Base-by-base conservation (phyloP, 2,888 invertebrate species). In the Brachyptera putata region DNA sequence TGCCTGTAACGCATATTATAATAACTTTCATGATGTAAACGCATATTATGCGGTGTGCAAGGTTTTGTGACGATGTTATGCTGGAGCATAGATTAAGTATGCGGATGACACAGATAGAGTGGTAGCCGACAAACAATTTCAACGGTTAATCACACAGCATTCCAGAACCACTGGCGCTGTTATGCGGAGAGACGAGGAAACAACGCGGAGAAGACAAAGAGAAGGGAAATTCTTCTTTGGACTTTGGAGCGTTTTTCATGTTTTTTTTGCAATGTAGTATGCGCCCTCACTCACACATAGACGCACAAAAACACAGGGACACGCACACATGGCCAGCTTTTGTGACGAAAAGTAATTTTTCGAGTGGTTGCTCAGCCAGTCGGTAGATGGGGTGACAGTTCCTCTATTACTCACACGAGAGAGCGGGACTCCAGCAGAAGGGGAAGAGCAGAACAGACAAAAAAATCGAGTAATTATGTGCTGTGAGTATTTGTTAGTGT, bases 91-190 rank as follows among this genome's bases (percentile, higher is more conserved):
- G 30, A 11, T 30, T 7, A 43, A 43, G 43, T 14, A 39, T 5
- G 39, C 4, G 53, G 36, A 36, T 53, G 53, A 53, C 53, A 53
- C 53, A 36, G 53, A 53, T 53, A 53, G 36, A 53, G 36, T 53
- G 21, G 53, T 53, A 11, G 36, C 53, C 30, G 34, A 18, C 53
- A 53, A 53, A 53, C 53, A 53, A 53, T 53, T 34, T 22, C 36
- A 9, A 21, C 36, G 53, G 53, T 53, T 53, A 53, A 53, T 53
- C 53, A 53, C 36, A 36, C 22, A 18, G 53, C 53, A 53, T 53
- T 18, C 53, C 53, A 53, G n/a, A 9, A 24, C 24, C 21, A 46
- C 46, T 21, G 13, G 24, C 21, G 4, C 24, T 21, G 2, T 1
- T n/a, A n/a, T n/a, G 37, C 16, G 7, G 36, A 2, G 30, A 14